Evolutionary conservation across 2,113 vertebrate genomes (phyloP).

Genomic region (Channa argus): DNA sequence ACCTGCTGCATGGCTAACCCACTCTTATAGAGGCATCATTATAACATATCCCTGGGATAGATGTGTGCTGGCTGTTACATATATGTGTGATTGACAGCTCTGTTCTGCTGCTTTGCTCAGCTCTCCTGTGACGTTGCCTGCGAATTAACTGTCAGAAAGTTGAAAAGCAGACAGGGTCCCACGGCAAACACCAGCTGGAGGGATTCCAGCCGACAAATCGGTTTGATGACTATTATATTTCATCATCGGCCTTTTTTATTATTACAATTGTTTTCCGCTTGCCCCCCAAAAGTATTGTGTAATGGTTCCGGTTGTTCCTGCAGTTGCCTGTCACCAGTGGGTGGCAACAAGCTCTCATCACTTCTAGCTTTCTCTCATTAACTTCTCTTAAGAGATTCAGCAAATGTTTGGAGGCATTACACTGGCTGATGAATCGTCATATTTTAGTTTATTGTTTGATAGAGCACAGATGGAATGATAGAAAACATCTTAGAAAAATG

Average conservation of each 20-base stretch:
- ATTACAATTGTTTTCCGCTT: constrained; percentile 6
- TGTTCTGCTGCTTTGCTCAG: constrained; percentile 12
- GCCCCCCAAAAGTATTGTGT: not conserved
- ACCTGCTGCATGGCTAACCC: constrained; percentile 35
- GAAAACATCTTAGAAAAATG: no score
- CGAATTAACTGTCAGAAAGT: constrained; percentile 37
- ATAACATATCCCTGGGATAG: constrained; percentile 59
- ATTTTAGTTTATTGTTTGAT: no score
- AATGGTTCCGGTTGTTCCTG: constrained; percentile 8
- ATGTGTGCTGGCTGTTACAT: constrained; percentile 19
- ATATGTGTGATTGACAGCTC: constrained; percentile 54
- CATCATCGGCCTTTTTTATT: constrained; percentile 12
- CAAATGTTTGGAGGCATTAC: not conserved
- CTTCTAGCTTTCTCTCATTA: constrained; percentile 7
- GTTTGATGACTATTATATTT: constrained; percentile 46
- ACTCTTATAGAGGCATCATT: constrained; percentile 44
- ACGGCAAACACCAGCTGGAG: constrained; percentile 27
- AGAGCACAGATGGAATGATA: not conserved
- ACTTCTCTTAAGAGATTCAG: constrained; percentile 10
- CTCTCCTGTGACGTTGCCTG: constrained; percentile 41
- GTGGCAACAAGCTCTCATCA: constrained; percentile 8
- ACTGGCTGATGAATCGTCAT: no score
- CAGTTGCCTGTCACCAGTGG: constrained; percentile 14
- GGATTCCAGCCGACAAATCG: constrained; percentile 21
- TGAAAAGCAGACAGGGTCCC: constrained; percentile 39